These are phyloP conservation scores for Adelognathus sp. DNA, from an alignment of 2,888 invertebrate genomes.

Conservation along the genomic window DNA sequence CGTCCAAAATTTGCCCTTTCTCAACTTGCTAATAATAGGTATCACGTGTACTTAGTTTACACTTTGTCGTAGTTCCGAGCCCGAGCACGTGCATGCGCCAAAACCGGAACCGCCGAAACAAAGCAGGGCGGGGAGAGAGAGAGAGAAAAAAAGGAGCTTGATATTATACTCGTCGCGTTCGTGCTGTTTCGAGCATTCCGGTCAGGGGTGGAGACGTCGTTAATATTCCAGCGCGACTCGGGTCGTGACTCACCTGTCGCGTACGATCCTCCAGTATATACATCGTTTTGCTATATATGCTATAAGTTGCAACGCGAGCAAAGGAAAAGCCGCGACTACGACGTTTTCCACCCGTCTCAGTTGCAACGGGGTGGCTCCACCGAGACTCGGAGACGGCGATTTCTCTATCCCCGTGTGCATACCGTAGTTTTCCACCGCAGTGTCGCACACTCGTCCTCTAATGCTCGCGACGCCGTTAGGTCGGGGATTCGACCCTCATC, in stretches of 20 bases:
- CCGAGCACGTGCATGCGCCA: neutral
- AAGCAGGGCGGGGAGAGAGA: neutral
- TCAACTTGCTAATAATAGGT: neutral
- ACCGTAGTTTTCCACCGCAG: conserved; percentile 33
- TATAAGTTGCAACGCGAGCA: conserved; percentile 35
- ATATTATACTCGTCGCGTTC: conserved; percentile 32
- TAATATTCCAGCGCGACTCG: conserved; percentile 57
- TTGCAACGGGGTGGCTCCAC: conserved; percentile 14
- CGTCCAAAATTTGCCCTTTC: neutral
- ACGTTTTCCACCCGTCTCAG: conserved; percentile 29
- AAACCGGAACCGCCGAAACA: conserved; percentile 14
- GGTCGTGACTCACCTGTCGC: conserved; percentile 55
- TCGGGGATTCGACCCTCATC: conserved; percentile 42
- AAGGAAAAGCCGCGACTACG: conserved; percentile 23
- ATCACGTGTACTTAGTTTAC: neutral
- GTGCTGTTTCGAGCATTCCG: conserved; percentile 49
- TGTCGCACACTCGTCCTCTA: conserved; percentile 44
- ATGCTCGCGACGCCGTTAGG: conserved; percentile 51
- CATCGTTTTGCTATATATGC: neutral
- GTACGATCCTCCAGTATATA: conserved; percentile 23
- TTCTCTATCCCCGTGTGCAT: conserved; percentile 32
- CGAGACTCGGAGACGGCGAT: conserved; percentile 40
- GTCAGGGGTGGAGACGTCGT: conserved; percentile 45
- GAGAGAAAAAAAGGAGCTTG: conserved; percentile 39
- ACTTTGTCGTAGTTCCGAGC: neutral